Base-by-base conservation (phyloP, 2,888 invertebrate species). In the Drosophila niveifrons region DNA sequence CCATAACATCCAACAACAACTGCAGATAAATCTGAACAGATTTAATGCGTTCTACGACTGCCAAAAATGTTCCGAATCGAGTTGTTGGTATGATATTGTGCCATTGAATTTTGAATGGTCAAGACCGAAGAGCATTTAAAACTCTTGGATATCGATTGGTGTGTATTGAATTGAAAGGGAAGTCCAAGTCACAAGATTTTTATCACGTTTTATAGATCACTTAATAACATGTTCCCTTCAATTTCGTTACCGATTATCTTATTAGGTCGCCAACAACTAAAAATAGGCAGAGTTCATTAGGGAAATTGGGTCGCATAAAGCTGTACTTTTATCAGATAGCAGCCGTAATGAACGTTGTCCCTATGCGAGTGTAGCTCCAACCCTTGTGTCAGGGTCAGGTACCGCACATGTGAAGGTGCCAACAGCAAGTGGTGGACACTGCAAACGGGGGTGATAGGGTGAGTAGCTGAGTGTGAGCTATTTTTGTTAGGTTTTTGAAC, bases 401-500 rank as follows among this genome's bases (percentile, higher is more conserved):
- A 13, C 13, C 29, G 41, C 66, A 76, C 72, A 76, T 43, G 59
- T 69, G 77, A 59, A 68, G 47, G 52, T 72, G 67, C 11, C 52
- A 53, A 36, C 46, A 46, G 50, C 18, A 31, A 53, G 41, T 53
- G n/a, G 29, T 15, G 15, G 44, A 46, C 46, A 46, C 23, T 18
- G 29, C 23, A 23, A 23, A 23, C 6, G 4, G 39, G 13, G 29
- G n/a, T 2, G 4, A 13, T 51, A 73, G 81, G 80, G 79, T 79
- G 66, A 53, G 56, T 39, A 61, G 63, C 59, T 77, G 79, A 77
- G 77, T 80, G 65, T 62, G 50, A 59, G 74, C 80, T 82, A 82
- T 82, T 82, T 81, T 81, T 73, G 75, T 78, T 46, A 13, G 23
- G 70, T 72, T 76, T 76, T 76, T 76, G 56, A 67, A 65, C 80